Evolutionary conservation across 37 sponge, comb jelly and placozoan species (phyloP).

Genomic region (Lycopodina hypogea): DNA sequence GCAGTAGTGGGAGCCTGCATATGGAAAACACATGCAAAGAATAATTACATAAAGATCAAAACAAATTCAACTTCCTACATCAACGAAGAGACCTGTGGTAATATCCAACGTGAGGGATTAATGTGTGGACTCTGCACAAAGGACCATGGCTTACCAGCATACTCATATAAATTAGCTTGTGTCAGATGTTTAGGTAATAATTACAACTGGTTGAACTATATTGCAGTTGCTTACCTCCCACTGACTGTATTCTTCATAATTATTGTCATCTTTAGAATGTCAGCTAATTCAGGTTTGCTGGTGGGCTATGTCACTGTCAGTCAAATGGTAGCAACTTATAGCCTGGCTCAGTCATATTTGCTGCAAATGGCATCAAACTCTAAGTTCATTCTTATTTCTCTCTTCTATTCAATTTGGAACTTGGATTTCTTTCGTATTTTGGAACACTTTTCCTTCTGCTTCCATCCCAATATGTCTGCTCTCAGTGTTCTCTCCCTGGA

Average conservation of each 20-base stretch:
- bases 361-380: neutral
- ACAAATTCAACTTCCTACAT: neutral
- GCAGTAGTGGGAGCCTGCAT: no score
- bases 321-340: neutral
- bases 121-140: neutral
- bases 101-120: neutral
- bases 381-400: neutral
- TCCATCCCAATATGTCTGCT: neutral
- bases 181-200: neutral
- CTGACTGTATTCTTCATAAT: neutral
- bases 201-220: neutral
- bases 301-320: neutral
- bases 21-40: no score
- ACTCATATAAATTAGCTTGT: neutral
- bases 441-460: neutral
- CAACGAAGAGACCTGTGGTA: neutral
- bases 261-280: neutral
- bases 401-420: constrained; percentile 14
- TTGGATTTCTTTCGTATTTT: constrained; percentile 15
- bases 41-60: no score
- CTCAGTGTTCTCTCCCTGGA: neutral
- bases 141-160: neutral
- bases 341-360: neutral
- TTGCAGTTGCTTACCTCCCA: neutral
- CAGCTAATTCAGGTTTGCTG: neutral